Evolutionary conservation across 2,888 invertebrate species (phyloP).

Genomic region (Tenthredo scrophulariae): DNA sequence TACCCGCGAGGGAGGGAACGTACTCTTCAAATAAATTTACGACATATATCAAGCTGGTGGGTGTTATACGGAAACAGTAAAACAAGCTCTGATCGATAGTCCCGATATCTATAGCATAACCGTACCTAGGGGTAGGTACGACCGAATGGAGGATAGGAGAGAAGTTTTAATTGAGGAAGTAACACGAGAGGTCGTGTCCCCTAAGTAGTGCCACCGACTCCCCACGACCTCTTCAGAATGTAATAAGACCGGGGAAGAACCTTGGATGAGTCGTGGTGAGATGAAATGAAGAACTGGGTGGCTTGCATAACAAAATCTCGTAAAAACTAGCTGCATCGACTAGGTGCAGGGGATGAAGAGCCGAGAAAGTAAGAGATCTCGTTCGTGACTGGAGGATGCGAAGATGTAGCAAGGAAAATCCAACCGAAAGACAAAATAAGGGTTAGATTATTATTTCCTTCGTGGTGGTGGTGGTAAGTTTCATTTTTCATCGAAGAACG

Average conservation of each 20-base stretch:
- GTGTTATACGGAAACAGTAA: neutral
- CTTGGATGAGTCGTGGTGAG: conserved; percentile 18
- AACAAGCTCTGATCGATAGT: neutral
- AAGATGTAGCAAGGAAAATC: neutral
- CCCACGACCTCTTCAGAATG: conserved; percentile 14
- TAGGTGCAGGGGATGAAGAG: neutral
- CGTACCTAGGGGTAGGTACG: neutral
- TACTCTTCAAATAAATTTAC: neutral
- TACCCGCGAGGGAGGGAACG: neutral
- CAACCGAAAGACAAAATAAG: neutral
- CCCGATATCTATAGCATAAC: neutral
- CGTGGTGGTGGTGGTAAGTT: no score
- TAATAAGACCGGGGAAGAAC: conserved; percentile 30
- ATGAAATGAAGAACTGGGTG: conserved; percentile 40
- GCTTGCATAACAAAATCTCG: conserved; percentile 40
- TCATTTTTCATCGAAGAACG: neutral
- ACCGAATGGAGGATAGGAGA: neutral
- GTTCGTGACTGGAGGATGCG: neutral
- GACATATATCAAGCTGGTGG: neutral
- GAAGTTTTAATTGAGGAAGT: conserved; percentile 52
- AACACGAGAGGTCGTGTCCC: conserved; percentile 42
- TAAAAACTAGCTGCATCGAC: neutral
- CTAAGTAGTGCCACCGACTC: neutral
- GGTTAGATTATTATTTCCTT: neutral
- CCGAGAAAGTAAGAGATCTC: neutral